These are phyloP conservation scores for Alces alces DNA, from an alignment of 2,113 vertebrate genomes.

Conservation along the genomic window DNA sequence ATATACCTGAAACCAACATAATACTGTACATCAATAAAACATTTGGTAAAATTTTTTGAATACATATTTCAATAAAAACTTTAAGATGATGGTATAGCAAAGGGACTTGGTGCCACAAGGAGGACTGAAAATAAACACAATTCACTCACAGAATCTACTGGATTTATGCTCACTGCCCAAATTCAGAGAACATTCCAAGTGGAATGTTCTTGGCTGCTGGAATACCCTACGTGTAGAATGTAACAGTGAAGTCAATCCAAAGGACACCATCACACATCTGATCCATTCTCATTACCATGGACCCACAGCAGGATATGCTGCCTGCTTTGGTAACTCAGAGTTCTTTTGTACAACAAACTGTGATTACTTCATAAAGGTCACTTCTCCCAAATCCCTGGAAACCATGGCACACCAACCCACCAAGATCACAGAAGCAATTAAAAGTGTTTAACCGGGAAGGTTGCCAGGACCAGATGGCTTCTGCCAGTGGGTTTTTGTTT, in stretches of 20 bases:
- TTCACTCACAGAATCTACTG: neutral
- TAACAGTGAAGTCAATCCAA: neutral
- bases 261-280: neutral
- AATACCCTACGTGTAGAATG: neutral
- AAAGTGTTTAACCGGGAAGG: slow-evolving; percentile 72
- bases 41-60: neutral
- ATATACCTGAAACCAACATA: neutral
- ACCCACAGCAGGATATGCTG: slow-evolving; percentile 20
- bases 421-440: slow-evolving; percentile 74
- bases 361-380: slow-evolving; percentile 75
- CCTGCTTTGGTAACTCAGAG: slow-evolving; percentile 60
- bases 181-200: neutral
- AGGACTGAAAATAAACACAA: neutral
- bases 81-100: neutral
- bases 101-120: neutral
- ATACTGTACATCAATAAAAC: neutral
- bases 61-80: neutral
- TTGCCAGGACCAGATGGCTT: slow-evolving; percentile 69
- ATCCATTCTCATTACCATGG: slow-evolving; percentile 6
- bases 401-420: slow-evolving; percentile 64
- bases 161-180: neutral
- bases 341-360: slow-evolving; percentile 60
- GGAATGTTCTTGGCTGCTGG: neutral
- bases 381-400: slow-evolving; percentile 65
- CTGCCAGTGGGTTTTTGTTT: slow-evolving; percentile 67